Conservation (phyloP, 2,113 vertebrate species). For the Octodon degus region DNA sequence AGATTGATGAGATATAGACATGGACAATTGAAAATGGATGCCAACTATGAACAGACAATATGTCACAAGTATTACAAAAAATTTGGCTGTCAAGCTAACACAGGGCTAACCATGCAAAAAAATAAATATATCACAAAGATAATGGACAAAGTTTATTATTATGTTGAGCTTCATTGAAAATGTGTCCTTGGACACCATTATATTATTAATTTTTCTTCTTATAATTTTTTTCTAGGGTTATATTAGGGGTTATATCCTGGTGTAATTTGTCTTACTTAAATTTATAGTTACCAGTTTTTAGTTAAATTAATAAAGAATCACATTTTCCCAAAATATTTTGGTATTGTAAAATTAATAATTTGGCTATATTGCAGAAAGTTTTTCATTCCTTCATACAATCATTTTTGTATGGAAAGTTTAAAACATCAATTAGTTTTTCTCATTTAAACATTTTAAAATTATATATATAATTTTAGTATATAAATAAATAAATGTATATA, state of each 20-base stretch:
- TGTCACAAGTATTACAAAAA: neutral
- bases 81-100: neutral
- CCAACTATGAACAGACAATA: neutral
- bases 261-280: neutral
- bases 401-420: neutral
- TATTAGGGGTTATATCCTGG: fast-evolving
- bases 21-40: neutral
- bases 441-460: neutral
- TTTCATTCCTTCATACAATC: neutral
- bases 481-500: too few relatives aligned
- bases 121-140: neutral
- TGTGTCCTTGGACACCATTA: neutral
- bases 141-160: neutral
- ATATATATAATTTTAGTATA: too few relatives aligned
- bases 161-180: neutral
- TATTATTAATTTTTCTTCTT: neutral
- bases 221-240: neutral
- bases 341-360: neutral
- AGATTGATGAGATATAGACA: neutral
- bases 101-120: neutral
- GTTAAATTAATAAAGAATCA: neutral
- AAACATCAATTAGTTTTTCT: neutral
- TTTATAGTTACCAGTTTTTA: neutral
- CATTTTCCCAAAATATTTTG: neutral
- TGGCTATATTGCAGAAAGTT: neutral